A percentile compares a stretch with the other conserved stretches of the same genome.
Conservation (phyloP, 35 echinoderm and acorn worm genomes). For the Holothuria glaberrima region DNA sequence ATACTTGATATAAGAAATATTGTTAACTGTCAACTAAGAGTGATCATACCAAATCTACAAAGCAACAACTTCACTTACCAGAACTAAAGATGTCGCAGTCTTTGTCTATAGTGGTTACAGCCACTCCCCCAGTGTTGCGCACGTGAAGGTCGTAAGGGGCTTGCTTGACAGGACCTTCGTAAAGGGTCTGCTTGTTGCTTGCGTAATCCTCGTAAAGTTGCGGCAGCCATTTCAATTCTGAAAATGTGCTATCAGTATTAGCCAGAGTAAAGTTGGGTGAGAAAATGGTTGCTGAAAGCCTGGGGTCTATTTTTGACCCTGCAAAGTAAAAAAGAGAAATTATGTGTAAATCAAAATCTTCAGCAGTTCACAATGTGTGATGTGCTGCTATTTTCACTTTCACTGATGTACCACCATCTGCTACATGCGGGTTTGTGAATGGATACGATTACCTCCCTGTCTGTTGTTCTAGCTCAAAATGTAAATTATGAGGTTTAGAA, state of each 20-base stretch:
- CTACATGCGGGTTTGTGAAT: no score
- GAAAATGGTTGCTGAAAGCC: slow-evolving; percentile 31
- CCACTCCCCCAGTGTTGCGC: background rate
- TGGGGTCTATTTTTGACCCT: slow-evolving; percentile 48
- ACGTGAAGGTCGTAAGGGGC: background rate
- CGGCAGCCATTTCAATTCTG: slow-evolving; percentile 48
- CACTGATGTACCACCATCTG: no score
- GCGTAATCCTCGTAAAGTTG: slow-evolving; percentile 47
- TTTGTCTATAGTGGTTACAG: slow-evolving; percentile 44
- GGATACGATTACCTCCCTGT: no score
- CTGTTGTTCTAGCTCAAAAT: no score
- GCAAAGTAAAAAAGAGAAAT: background rate
- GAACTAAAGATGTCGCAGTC: slow-evolving; percentile 40
- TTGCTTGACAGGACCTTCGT: slow-evolving; percentile 3
- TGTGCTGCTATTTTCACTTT: no score
- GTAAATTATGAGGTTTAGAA: no score
- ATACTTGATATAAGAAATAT: no score
- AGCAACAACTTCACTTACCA: background rate
- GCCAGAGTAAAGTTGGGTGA: slow-evolving; percentile 40
- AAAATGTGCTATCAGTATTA: slow-evolving; percentile 36
- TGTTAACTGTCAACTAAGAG: no score
- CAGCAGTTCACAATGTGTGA: background rate
- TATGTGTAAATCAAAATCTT: background rate
- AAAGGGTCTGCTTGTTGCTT: slow-evolving; percentile 12
- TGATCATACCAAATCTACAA: no score